These are phyloP conservation scores for Eristalis arbustorum DNA, from an alignment of 2,888 invertebrate species.

Conservation along the genomic window DNA sequence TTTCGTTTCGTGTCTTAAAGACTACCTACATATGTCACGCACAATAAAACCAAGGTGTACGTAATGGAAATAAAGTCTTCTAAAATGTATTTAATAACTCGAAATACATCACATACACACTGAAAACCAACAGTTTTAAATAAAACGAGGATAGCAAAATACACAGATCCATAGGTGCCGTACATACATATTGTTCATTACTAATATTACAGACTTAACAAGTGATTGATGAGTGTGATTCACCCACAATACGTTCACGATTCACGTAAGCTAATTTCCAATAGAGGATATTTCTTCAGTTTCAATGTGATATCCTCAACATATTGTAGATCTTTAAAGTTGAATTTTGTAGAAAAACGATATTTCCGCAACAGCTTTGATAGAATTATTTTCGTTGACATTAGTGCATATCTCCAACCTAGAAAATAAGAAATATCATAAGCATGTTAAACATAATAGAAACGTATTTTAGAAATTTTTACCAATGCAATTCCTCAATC, in stretches of 20 bases:
- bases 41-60: not conserved
- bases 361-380: slow-evolving; percentile 76
- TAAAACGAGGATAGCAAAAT: not conserved
- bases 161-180: not conserved
- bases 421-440: not conserved
- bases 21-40: not conserved
- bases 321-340: slow-evolving; percentile 76
- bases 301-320: slow-evolving; percentile 77
- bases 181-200: no score
- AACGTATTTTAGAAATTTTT: slow-evolving; percentile 1
- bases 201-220: not conserved
- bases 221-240: not conserved
- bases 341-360: slow-evolving; percentile 75
- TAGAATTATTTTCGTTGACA: slow-evolving; percentile 76
- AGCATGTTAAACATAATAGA: not conserved
- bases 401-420: slow-evolving; percentile 77
- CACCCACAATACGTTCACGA: not conserved
- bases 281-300: slow-evolving; percentile 73
- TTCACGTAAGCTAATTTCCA: slow-evolving; percentile 73
- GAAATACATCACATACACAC: not conserved
- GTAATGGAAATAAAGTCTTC: not conserved
- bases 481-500: slow-evolving; percentile 78
- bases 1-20: not conserved
- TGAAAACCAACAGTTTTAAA: not conserved
- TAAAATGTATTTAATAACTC: not conserved